These are phyloP conservation scores for Hyposmocoma kahamanoa DNA, from an alignment of 1,140 invertebrate species.

Conservation along the genomic window DNA sequence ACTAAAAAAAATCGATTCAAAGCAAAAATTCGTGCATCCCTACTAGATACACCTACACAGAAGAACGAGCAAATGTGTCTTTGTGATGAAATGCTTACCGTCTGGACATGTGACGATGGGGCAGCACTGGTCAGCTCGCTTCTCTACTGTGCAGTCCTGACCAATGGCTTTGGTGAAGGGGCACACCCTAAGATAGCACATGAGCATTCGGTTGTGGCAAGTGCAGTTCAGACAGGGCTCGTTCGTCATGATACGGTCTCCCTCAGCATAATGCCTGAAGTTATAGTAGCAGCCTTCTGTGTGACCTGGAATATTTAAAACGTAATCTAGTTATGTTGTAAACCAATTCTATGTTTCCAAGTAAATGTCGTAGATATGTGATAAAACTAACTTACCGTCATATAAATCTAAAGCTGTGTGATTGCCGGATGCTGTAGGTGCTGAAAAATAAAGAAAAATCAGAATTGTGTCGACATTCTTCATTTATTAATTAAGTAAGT, in stretches of 20 bases:
- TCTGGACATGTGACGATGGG: constrained; percentile 94
- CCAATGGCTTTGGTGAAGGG: constrained; percentile 95
- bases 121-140: constrained; percentile 93
- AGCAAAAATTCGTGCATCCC: no score
- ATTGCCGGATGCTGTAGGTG: constrained; percentile 54
- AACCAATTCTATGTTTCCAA: background rate
- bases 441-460: constrained; percentile 37
- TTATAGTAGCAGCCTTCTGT: constrained; percentile 92
- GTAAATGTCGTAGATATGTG: background rate
- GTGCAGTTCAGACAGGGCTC: constrained; percentile 97
- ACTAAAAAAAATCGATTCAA: no score
- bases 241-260: constrained; percentile 93
- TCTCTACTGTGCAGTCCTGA: constrained; percentile 92
- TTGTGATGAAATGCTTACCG: no score
- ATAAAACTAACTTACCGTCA: constrained; percentile 35
- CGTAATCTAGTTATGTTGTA: background rate
- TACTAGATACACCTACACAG: no score
- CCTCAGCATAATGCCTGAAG: constrained; percentile 93
- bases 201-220: constrained; percentile 94
- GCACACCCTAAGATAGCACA: constrained; percentile 95
- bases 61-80: no score
- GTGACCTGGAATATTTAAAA: constrained; percentile 35
- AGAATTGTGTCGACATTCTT: no score
- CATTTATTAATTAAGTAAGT: no score
- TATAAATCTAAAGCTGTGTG: constrained; percentile 55